Percentiles rank a stretch among this genome's conserved stretches.
These are phyloP conservation scores for Caenorhabditis sulstoni DNA, from an alignment of 2,888 invertebrate genomes.

Conservation along the genomic window DNA sequence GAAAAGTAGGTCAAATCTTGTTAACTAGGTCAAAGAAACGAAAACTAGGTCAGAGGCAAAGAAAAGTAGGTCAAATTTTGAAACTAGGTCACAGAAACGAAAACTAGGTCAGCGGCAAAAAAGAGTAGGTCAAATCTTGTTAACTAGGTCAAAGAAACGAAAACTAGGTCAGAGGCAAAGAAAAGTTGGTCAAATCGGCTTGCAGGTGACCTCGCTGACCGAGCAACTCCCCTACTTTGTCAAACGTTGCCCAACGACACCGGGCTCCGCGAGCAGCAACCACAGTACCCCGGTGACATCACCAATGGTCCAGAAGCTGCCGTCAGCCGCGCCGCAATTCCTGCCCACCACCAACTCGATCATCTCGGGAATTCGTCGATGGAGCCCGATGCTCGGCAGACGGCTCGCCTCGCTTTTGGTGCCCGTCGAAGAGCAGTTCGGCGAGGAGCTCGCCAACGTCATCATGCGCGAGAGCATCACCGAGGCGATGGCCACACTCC, in stretches of 20 bases:
- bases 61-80: too few species aligned
- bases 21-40: background rate
- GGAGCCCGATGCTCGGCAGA: constrained; percentile 71
- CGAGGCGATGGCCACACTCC: constrained; percentile 74
- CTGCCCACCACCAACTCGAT: constrained; percentile 58
- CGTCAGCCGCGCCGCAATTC: constrained; percentile 69
- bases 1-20: background rate
- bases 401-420: constrained; percentile 63
- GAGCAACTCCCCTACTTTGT: constrained; percentile 48
- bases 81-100: too few species aligned
- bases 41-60: background rate
- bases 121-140: background rate
- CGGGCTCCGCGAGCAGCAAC: constrained; percentile 1
- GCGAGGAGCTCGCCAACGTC: constrained; percentile 68
- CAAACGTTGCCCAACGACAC: constrained; percentile 14
- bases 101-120: background rate
- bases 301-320: constrained; percentile 45
- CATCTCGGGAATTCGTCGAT: constrained; percentile 71
- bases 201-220: constrained; percentile 20
- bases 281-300: constrained; percentile 23
- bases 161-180: background rate
- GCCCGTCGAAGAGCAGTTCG: constrained; percentile 69
- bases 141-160: background rate
- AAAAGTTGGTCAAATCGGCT: background rate
- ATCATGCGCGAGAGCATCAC: constrained; percentile 72